Evolutionary conservation across 2,888 invertebrate species (phyloP).

Genomic region (Panopea generosa): DNA sequence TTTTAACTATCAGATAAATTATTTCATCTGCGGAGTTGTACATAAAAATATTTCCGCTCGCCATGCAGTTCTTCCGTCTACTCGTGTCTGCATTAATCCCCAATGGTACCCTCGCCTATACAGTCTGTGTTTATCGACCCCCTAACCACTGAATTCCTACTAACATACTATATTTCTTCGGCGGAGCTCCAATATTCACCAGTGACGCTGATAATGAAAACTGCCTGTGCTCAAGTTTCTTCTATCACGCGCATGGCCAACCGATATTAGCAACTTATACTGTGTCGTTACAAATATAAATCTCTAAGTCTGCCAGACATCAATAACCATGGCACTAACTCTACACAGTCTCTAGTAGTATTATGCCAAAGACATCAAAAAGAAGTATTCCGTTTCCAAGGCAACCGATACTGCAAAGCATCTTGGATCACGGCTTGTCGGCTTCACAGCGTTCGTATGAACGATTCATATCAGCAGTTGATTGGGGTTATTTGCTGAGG

Average conservation of each 20-base stretch:
- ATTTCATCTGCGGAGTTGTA: no score
- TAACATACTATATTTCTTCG: no score
- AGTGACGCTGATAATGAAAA: no score
- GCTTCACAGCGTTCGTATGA: slow-evolving; percentile 7
- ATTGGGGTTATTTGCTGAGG: neutral
- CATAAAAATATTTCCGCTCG: no score
- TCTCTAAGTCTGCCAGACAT: slow-evolving; percentile 31
- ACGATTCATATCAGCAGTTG: slow-evolving; percentile 19
- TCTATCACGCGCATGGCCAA: slow-evolving; percentile 7
- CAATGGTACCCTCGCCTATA: no score
- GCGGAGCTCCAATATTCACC: no score
- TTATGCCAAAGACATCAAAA: slow-evolving; percentile 66
- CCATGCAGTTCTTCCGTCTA: no score
- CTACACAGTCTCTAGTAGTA: slow-evolving; percentile 27
- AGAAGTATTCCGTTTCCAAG: slow-evolving; percentile 60
- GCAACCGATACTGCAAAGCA: slow-evolving; percentile 42
- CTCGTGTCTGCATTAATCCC: no score
- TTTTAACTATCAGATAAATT: no score
- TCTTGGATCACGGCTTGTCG: slow-evolving; percentile 24
- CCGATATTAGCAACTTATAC: slow-evolving; percentile 18
- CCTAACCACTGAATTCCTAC: no score
- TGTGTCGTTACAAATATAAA: slow-evolving; percentile 25
- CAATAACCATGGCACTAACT: slow-evolving; percentile 32
- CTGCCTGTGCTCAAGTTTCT: no score
- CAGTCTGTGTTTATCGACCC: no score